Evolutionary conservation across 1,140 invertebrate species (phyloP).

Genomic region (Campodea augens): DNA sequence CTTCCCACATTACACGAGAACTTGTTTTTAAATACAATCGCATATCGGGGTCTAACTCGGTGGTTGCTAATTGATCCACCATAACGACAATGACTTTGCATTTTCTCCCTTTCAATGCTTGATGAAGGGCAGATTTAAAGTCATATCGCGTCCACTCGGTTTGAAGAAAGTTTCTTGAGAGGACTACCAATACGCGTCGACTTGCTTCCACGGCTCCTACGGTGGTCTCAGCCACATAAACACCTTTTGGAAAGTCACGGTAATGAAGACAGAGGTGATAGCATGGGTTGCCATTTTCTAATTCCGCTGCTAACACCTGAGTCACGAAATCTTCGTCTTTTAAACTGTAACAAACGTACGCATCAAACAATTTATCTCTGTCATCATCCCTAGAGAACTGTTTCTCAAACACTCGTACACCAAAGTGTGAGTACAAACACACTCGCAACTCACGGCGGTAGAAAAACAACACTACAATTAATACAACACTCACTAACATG

Average conservation of each 20-base stretch:
- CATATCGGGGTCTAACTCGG: conserved; percentile 66
- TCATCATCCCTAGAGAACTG: conserved; percentile 33
- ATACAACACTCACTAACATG: conserved; percentile 47
- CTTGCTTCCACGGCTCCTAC: conserved; percentile 77
- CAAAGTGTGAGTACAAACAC: conserved; percentile 73
- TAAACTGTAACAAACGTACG: conserved; percentile 78
- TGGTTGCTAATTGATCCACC: conserved; percentile 45
- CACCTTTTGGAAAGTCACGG: conserved; percentile 66
- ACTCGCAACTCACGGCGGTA: conserved; percentile 64
- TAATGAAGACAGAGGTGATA: conserved; percentile 79
- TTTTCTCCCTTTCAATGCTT: conserved; percentile 60
- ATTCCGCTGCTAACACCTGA: conserved; percentile 56
- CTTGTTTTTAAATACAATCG: conserved; percentile 70
- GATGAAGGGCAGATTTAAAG: conserved; percentile 80
- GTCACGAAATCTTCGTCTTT: conserved; percentile 80
- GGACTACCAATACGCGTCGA: conserved; percentile 68
- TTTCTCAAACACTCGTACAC: conserved; percentile 49
- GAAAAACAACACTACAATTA: conserved; percentile 55
- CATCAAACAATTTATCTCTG: conserved; percentile 77
- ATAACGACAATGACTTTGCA: conserved; percentile 72
- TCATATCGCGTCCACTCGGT: conserved; percentile 85
- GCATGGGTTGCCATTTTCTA: conserved; percentile 49
- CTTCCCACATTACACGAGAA: conserved; percentile 59
- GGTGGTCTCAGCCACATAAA: conserved; percentile 72
- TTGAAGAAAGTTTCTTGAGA: conserved; percentile 83